phyloP scores from a whole-genome alignment of 2,113 vertebrate species.

The Grammomys surdaster region DNA sequence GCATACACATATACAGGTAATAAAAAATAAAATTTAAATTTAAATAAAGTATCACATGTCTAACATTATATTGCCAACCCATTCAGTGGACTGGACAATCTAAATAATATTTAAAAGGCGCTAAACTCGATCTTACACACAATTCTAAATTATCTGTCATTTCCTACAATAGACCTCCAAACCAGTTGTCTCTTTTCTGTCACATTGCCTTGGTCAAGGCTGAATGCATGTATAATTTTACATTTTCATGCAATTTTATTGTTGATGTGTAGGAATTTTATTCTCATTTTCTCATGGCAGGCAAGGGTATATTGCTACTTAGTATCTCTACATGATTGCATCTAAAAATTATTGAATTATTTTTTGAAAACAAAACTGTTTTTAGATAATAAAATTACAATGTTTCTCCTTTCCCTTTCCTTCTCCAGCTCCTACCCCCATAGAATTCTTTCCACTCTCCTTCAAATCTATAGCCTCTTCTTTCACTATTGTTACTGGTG shows the following conservation, averaged over 20 bases:
- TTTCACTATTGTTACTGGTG: background rate
- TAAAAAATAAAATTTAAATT: background rate
- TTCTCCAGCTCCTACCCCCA: accelerated
- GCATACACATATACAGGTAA: background rate
- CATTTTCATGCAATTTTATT: background rate
- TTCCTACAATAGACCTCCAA: background rate
- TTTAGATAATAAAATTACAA: background rate
- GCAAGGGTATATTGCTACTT: background rate
- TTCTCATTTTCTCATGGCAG: background rate
- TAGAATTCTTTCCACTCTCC: background rate
- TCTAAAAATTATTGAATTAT: background rate
- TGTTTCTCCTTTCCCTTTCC: background rate
- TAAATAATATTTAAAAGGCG: too few relatives aligned
- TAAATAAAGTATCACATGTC: background rate
- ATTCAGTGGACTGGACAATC: background rate
- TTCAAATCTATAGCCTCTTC: background rate
- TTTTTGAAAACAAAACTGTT: background rate
- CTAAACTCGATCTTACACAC: background rate
- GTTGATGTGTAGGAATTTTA: conserved; percentile 3
- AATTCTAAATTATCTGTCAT: background rate
- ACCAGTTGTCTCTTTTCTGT: background rate
- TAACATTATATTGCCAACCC: background rate
- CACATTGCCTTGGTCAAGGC: background rate
- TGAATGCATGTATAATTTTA: background rate
- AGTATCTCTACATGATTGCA: background rate